Evolutionary conservation across 2,113 vertebrate species (phyloP), one percentile per base, ranked within the genome.

Genomic region (Myxocyprinus asiaticus): DNA sequence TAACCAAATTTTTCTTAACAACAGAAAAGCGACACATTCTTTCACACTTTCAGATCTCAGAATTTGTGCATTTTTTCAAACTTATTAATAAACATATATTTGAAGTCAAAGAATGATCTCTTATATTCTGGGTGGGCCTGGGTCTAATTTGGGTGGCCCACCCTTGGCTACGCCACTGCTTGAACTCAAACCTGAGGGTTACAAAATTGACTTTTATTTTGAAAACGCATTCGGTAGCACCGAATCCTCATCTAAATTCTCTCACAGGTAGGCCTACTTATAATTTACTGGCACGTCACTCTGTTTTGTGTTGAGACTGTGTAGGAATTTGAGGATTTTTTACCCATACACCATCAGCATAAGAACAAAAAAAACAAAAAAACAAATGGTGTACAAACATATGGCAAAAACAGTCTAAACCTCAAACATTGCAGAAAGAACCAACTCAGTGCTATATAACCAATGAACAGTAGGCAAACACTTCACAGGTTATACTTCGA

Each of bases 391-490:
- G 77, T 80, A 87, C 87, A 91, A 90, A 88, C 84, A 43, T 86
- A 81, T 78, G 76, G 82, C 12, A 83, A 89, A n/a, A 89, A 90
- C 87, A 80, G 86, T 89, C 86, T 89, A 91, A 80, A 77, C 88
- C 88, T 84, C 90, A 89, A 92, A 92, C 91, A 92, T 90, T 89
- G 89, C 90, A 91, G 85, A 89, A 92, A 87, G 84, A 69, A 68
- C 65, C 10, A 88, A 87, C 81, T 86, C 85, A 91, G 90, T 86
- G 90, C 90, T 90, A 92, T 88, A 89, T 91, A 84, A 90, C 90
- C 89, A 89, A 89, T 92, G 88, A 92, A 91, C 90, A 91, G 88
- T 87, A 93, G 90, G 91, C 93, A 92, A 93, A 94, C 92, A 93
- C 92, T 88, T 93, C 91, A 94, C 92, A 86, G 88, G 88, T 92